Evolutionary conservation across 2,797 vertebrate species (phyloP).

Genomic region (Arrhamphus sclerolepis): DNA sequence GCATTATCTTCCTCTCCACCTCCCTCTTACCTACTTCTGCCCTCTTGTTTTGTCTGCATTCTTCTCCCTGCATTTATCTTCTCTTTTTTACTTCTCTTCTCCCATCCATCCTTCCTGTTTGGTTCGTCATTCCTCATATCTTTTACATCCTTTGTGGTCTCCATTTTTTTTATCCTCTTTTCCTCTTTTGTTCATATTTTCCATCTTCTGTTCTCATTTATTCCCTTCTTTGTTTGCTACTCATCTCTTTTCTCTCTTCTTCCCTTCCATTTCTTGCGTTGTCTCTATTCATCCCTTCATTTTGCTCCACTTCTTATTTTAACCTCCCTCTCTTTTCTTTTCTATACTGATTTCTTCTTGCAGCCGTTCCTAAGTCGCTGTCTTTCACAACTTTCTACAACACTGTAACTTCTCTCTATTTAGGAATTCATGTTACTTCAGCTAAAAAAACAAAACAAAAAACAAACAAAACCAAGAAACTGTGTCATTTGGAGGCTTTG

Average conservation of each 20-base stretch:
- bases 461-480: too few species aligned
- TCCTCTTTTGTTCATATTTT: neutral
- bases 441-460: too few species aligned
- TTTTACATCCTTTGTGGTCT: too few species aligned
- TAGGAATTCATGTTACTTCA: too few species aligned
- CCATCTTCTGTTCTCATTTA: neutral
- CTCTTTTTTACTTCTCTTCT: neutral
- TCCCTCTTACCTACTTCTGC: constrained; percentile 10
- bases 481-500: too few species aligned
- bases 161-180: neutral
- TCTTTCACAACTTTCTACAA: constrained; percentile 7
- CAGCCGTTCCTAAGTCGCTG: neutral
- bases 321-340: neutral
- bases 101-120: neutral
- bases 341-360: neutral
- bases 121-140: neutral
- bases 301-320: neutral
- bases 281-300: neutral
- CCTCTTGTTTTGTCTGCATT: constrained; percentile 29
- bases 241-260: neutral
- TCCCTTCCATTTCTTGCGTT: neutral
- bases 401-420: too few species aligned
- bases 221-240: neutral
- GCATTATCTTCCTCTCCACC: constrained; percentile 33
- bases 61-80: constrained; percentile 2